These are phyloP conservation scores for Luidia sarsii DNA, from an alignment of 53 echinoderm and acorn worm species.

Conservation along the genomic window DNA sequence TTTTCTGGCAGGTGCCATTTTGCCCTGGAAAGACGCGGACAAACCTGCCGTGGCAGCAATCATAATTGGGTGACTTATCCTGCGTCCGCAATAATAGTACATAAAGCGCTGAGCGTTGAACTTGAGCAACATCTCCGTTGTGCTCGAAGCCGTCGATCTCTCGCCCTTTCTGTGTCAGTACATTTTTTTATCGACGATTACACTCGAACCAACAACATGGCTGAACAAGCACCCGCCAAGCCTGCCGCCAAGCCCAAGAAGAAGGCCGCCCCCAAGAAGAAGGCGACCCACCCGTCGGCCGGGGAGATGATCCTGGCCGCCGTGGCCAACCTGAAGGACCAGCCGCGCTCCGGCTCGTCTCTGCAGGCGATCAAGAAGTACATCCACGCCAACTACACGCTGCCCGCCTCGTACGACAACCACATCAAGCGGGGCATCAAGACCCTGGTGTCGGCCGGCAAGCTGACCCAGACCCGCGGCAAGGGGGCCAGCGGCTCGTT, in stretches of 20 bases:
- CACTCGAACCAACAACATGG: neutral
- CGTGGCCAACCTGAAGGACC: slow-evolving; percentile 28
- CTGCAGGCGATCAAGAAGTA: slow-evolving; percentile 59
- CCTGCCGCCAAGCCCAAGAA: slow-evolving; percentile 1
- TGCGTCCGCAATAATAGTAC: slow-evolving; percentile 17
- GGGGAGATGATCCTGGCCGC: slow-evolving; percentile 44
- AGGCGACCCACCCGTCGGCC: slow-evolving; percentile 35
- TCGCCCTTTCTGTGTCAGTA: too few species aligned
- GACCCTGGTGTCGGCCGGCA: slow-evolving; percentile 14
- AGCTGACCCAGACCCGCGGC: slow-evolving; percentile 39
- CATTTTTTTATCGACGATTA: neutral
- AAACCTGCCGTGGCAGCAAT: neutral
- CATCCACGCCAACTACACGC: slow-evolving; percentile 44
- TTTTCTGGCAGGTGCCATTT: slow-evolving; percentile 14
- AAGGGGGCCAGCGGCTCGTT: slow-evolving; percentile 39
- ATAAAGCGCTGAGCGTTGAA: neutral
- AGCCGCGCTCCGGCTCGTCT: slow-evolving; percentile 42
- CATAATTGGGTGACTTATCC: slow-evolving; percentile 11
- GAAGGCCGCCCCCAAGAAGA: slow-evolving; percentile 24
- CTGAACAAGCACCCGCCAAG: slow-evolving; percentile 5
- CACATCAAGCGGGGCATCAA: slow-evolving; percentile 28
- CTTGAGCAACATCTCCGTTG: neutral
- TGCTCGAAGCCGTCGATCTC: neutral
- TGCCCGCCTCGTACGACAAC: neutral
- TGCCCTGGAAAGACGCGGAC: slow-evolving; percentile 7